Evolutionary conservation across 1,140 invertebrate species (phyloP), one percentile per base, ranked within the genome.

Genomic region (Bombyx mandarina): DNA sequence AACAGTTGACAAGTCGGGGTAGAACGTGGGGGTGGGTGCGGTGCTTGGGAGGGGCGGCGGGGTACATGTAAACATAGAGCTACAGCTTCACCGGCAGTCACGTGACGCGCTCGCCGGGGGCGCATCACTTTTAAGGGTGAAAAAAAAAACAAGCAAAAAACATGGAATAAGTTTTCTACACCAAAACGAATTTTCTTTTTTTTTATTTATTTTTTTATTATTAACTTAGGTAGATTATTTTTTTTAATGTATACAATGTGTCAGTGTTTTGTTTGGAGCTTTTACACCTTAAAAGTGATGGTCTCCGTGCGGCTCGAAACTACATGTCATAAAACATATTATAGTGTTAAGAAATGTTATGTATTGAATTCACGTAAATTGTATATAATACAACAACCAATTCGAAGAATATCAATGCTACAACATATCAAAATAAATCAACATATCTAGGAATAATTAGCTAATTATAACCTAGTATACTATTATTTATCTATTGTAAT

Each of bases 371-470:
- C 71, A 67, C 75, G 69, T 75, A 58, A 59, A 57, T 72, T 75
- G 69, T 78, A 76, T 79, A 22, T 56, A 73, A 72, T 71, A 70
- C 69, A 78, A 70, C 76, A 86, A 86, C 81, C 69, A 82, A 70
- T 82, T 81, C 82, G 80, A 86, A 77, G 82, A 86, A 86, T 86
- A 86, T 86, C 82, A 78, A 73, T 80, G 75, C 79, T 74, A 35
- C 69, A 76, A 82, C 82, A 86, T 86, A 86, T 86, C 82, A 86
- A 77, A 76, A 54, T 69, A 73, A 76, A 69, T 60, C 75, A 77
- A 68, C 79, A 82, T 85, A 85, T 83, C 78, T 79, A 63, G 64
- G 74, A 75, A 67, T 54, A 65, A 54, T 35, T 43, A 49, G 12
- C 12, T 18, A 18, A 18, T 18, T 59, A 62, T 22, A 45, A 18